Percentiles rank a stretch among this genome's conserved stretches.
Evolutionary conservation across 2,113 vertebrate species (phyloP).

Genomic region (Cyanoderma ruficeps): DNA sequence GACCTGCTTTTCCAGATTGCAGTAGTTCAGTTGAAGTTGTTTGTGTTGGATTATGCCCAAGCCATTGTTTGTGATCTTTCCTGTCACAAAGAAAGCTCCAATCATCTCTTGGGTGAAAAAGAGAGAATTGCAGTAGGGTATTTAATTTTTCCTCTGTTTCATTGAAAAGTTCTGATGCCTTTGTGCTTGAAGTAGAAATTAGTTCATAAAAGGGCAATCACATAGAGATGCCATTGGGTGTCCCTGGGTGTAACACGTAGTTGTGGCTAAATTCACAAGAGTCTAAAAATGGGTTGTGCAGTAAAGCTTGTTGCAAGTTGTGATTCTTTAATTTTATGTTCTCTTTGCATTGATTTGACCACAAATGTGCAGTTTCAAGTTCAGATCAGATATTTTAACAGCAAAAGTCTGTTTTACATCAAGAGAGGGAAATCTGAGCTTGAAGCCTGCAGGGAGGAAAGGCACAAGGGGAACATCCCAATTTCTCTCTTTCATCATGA

Average conservation of each 20-base stretch:
- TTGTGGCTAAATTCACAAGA: not conserved
- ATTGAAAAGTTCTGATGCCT: not conserved
- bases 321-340: not conserved
- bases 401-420: not conserved
- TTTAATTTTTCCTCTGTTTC: not conserved
- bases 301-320: not conserved
- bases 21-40: not conserved
- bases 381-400: not conserved
- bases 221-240: not conserved
- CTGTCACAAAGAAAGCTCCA: not conserved
- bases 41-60: not conserved
- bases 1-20: not conserved
- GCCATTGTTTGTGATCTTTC: not conserved
- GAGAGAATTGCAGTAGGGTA: not conserved
- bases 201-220: not conserved
- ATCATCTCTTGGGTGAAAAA: not conserved
- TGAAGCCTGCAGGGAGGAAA: not conserved
- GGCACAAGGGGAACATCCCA: not conserved
- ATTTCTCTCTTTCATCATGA: not conserved
- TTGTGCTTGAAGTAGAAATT: not conserved
- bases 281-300: not conserved
- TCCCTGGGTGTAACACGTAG: accelerated
- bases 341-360: not conserved
- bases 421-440: not conserved
- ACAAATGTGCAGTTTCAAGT: not conserved